Evolutionary conservation across 1,140 invertebrate species (phyloP), one percentile per base, ranked within the genome.

Genomic region (Trichoplusia ni): DNA sequence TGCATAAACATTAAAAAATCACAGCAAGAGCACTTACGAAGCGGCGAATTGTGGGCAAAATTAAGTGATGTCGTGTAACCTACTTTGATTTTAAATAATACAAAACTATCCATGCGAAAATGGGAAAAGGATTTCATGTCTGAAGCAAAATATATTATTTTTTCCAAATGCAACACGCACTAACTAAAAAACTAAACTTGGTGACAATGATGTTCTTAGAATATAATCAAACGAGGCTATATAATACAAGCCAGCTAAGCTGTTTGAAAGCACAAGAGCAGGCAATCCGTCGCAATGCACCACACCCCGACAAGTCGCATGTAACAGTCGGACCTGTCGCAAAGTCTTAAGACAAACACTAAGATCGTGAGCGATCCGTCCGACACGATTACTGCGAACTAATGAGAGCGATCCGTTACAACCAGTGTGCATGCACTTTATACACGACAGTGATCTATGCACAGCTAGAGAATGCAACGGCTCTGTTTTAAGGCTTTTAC

Each of bases 341-440:
- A 16, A 47, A 29, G 44, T 47, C 29, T 23, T 25, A 23, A 11
- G 18, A 23, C 40, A 47, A 47, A 47, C 44, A 47, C n/a, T n/a
- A n/a, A n/a, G n/a, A n/a, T 16, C 25, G 23, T 5, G 25, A 25
- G 4, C n/a, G 29, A n/a, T 33, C 23, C 2, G n/a, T 5, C 1
- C 25, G 7, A 27, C 42, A 46, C 14, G 25, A 47, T 47, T 47
- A 47, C 44, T 16, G 7, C 13, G 16, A 9, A 47, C 44, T 47
- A 47, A 47, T 47, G 44, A 29, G 23, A 2, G 11, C 14, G 23
- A 29, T 47, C 29, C 29, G 44, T 47, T 16, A 47, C 44, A 16
- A 25, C 25, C n/a, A 18, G 9, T 21, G 38, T 25, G 23, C 25
- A 29, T 47, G 29, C 29, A 47, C 13, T 29, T 29, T n/a, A 21